Evolutionary conservation across 2,797 vertebrate genomes (phyloP).

Genomic region (Helicolenus hilgendorfi): DNA sequence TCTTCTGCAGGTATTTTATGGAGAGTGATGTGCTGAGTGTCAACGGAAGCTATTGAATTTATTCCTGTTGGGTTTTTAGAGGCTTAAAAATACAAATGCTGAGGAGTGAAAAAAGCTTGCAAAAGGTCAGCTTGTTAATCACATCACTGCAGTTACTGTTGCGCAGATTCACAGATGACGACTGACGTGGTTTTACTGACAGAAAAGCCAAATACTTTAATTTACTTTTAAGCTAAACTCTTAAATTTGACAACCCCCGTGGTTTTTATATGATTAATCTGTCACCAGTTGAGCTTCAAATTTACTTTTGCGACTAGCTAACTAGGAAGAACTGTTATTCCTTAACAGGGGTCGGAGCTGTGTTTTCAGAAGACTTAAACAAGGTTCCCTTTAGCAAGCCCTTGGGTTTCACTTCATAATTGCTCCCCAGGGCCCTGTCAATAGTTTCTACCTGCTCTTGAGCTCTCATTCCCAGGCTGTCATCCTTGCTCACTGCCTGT

Average conservation of each 20-base stretch:
- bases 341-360: constrained; percentile 3
- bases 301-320: constrained; percentile 21
- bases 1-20: constrained; percentile 82
- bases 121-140: constrained; percentile 70
- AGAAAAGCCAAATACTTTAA: constrained; percentile 32
- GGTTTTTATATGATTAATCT: constrained; percentile 58
- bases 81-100: constrained; percentile 68
- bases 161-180: constrained; percentile 16
- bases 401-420: constrained; percentile 59
- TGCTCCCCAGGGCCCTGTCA: constrained; percentile 63
- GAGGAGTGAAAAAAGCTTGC: constrained; percentile 40
- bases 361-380: constrained; percentile 61
- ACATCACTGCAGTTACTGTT: constrained; percentile 36
- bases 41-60: constrained; percentile 69
- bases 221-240: constrained; percentile 48
- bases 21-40: constrained; percentile 74
- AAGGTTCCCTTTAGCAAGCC: constrained; percentile 53
- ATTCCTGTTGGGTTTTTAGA: constrained; percentile 63
- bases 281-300: constrained; percentile 51
- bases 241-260: constrained; percentile 37
- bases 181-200: constrained; percentile 19
- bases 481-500: constrained; percentile 63
- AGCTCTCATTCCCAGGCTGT: constrained; percentile 69
- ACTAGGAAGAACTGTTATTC: constrained; percentile 17
- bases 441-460: constrained; percentile 61